Evolutionary conservation across 2,888 invertebrate species (phyloP).

Genomic region (Leucophora obtusa): DNA sequence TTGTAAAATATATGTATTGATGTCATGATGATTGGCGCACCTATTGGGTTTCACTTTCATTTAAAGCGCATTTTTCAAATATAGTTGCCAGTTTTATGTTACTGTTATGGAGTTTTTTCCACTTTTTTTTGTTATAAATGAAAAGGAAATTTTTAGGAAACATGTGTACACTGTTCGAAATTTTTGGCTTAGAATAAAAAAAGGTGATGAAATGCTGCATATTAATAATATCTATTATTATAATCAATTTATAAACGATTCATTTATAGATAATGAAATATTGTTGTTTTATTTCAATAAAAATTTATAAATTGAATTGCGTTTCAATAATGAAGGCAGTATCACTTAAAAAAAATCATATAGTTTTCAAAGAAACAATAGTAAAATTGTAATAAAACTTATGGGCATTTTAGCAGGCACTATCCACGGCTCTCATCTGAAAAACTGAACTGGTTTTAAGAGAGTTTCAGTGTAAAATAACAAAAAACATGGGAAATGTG

Average conservation of each 20-base stretch:
- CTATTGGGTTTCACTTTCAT: constrained; percentile 52
- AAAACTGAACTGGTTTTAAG: no score
- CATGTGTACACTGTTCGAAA: not conserved
- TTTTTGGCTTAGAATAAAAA: no score
- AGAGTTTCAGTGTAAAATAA: no score
- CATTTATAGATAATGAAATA: no score
- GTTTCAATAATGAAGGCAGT: not conserved
- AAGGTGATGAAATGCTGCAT: no score
- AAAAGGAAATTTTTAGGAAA: not conserved
- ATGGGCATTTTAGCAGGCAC: constrained; percentile 17
- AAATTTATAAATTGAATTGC: not conserved
- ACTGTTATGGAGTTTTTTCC: not conserved
- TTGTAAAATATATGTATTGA: constrained; percentile 15
- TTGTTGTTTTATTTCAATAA: not conserved
- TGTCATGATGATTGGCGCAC: constrained; percentile 26
- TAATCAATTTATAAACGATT: no score
- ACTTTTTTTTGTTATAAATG: not conserved
- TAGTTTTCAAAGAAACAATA: constrained; percentile 21
- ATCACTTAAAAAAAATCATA: constrained; percentile 34
- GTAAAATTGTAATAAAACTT: not conserved
- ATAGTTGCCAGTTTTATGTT: constrained; percentile 6
- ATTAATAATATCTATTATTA: no score
- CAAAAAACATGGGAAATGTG: no score
- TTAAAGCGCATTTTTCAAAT: constrained; percentile 12
- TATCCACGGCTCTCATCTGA: no score